phyloP scores from a whole-genome alignment of 2,797 vertebrate species.

The Channa striata region DNA sequence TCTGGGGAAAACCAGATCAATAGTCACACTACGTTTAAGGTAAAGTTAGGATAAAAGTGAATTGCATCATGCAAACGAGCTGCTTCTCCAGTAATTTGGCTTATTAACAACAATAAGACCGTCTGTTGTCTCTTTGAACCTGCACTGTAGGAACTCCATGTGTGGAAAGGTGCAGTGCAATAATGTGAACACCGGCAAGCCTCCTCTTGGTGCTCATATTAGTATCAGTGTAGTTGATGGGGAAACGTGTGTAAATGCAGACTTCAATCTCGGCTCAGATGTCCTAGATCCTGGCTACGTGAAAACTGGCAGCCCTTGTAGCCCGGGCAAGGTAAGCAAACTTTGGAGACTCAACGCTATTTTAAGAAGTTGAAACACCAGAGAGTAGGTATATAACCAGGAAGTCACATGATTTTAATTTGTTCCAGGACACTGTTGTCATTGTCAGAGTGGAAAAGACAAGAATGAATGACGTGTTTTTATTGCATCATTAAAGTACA shows the following conservation, averaged over 20 bases:
- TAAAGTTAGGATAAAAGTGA: neutral
- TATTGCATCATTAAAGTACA: neutral
- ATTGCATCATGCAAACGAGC: no score
- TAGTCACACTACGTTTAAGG: neutral
- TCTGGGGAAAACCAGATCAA: neutral
- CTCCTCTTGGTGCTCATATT: slow-evolving; percentile 67
- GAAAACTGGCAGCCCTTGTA: slow-evolving; percentile 87
- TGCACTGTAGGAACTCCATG: slow-evolving; percentile 81
- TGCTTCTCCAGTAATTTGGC: neutral
- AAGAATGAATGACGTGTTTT: neutral
- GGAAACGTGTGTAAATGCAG: slow-evolving; percentile 83
- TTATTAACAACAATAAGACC: neutral
- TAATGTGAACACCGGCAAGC: slow-evolving; percentile 72
- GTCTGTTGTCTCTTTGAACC: slow-evolving; percentile 8
- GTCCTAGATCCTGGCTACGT: slow-evolving; percentile 90
- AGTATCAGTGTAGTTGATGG: slow-evolving; percentile 53
- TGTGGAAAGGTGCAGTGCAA: slow-evolving; percentile 93
- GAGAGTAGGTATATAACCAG: neutral
- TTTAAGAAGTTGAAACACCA: neutral
- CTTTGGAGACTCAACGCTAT: neutral
- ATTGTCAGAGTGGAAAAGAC: neutral
- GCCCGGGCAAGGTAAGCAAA: slow-evolving; percentile 82
- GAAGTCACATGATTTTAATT: neutral
- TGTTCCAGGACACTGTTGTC: neutral
- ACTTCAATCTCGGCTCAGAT: slow-evolving; percentile 89